A percentile compares a stretch with the other conserved stretches of the same genome.
Evolutionary conservation across 2,797 vertebrate species (phyloP).

Genomic region (Thunnus albacares): DNA sequence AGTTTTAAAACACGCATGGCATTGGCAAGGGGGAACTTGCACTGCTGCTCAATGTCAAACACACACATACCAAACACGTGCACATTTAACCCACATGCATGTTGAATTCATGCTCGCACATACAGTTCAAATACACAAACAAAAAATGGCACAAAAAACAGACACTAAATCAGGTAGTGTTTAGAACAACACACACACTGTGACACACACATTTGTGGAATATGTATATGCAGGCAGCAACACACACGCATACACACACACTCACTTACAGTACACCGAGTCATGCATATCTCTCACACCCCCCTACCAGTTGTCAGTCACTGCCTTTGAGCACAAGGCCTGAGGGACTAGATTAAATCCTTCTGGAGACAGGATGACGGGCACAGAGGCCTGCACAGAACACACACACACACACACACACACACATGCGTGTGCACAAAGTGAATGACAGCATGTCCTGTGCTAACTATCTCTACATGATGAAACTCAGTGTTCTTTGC

Average conservation of each 20-base stretch:
- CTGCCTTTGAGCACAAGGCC: constrained; percentile 82
- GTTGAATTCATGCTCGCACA: constrained; percentile 14
- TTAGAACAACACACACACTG: constrained; percentile 9
- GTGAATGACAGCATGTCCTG: constrained; percentile 59
- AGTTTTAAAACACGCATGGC: constrained; percentile 48
- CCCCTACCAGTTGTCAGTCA: constrained; percentile 85
- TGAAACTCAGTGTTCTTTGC: constrained; percentile 54
- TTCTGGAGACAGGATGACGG: constrained; percentile 86
- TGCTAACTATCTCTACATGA: constrained; percentile 57
- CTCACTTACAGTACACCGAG: constrained; percentile 50
- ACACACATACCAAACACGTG: constrained; percentile 8
- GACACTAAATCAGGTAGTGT: constrained; percentile 16
- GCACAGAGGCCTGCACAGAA: constrained; percentile 57
- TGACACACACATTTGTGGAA: constrained; percentile 8
- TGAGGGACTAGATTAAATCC: constrained; percentile 85
- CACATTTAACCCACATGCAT: constrained; percentile 21
- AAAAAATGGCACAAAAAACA: constrained; percentile 14
- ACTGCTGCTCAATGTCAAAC: constrained; percentile 26
- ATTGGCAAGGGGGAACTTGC: constrained; percentile 23
- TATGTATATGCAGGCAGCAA: constrained; percentile 11
- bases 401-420: constrained; percentile 33
- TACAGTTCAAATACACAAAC: constrained; percentile 19
- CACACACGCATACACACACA: constrained; percentile 31
- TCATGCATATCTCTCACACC: constrained; percentile 73
- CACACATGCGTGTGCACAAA: constrained; percentile 15